A percentile compares a stretch with the other conserved stretches of the same genome.
Evolutionary conservation across 2,113 vertebrate species (phyloP).

Genomic region (Tragelaphus imberbis): DNA sequence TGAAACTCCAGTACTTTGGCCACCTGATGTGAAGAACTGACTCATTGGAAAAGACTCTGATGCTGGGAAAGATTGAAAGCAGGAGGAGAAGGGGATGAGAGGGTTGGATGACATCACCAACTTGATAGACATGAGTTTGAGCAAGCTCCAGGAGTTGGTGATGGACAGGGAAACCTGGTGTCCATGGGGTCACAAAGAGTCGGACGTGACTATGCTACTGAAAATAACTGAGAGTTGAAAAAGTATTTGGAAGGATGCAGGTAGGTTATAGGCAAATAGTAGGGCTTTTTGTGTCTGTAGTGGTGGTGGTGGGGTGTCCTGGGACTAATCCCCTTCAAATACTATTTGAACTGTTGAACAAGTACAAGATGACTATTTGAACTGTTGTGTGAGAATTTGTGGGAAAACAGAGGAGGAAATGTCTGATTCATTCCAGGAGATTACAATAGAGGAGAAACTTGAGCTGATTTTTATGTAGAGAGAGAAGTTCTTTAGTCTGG

Average conservation of each 20-base stretch:
- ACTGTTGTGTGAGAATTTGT: not conserved
- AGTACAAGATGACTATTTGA: not conserved
- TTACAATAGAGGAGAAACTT: not conserved
- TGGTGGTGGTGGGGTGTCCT: not conserved
- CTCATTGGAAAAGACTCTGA: not conserved
- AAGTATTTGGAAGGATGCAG: not conserved
- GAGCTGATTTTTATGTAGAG: not conserved
- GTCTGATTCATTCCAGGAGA: not conserved
- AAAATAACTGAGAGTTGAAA: not conserved
- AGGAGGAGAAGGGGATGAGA: not conserved
- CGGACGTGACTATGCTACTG: rapidly evolving
- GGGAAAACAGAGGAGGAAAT: not conserved
- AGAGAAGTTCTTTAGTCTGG: not conserved
- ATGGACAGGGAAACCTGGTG: not conserved
- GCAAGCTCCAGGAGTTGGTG: not conserved
- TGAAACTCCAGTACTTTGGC: not conserved
- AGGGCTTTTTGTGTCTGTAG: not conserved
- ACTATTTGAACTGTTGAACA: not conserved
- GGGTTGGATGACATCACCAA: not conserved
- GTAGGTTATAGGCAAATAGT: not conserved
- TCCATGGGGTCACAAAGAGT: not conserved
- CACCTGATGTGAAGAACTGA: not conserved
- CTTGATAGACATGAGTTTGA: not conserved
- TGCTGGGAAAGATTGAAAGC: not conserved
- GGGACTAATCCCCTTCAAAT: not conserved